Conservation (phyloP, 2,113 vertebrate species). For the Anolis sagrei region DNA sequence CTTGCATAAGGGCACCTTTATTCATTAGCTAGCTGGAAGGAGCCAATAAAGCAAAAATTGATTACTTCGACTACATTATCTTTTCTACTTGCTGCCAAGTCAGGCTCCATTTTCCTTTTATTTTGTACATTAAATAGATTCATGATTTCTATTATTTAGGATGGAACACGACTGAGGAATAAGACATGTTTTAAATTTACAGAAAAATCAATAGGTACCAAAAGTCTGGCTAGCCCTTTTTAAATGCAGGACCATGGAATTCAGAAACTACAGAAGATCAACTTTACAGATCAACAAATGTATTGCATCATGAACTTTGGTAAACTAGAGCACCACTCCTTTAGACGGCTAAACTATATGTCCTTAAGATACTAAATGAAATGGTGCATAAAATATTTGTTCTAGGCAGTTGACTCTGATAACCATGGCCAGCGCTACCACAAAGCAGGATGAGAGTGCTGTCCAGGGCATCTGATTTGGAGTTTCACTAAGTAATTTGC, state of each 20-base stretch:
- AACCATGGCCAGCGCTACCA: not conserved
- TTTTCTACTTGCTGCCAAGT: constrained; percentile 56
- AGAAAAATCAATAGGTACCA: constrained; percentile 52
- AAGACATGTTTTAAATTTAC: constrained; percentile 51
- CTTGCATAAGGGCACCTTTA: constrained; percentile 53
- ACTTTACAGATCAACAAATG: not conserved
- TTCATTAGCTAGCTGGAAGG: constrained; percentile 57
- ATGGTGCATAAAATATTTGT: no score
- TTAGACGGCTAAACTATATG: no score
- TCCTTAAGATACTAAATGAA: no score
- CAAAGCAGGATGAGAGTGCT: not conserved
- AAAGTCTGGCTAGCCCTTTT: constrained; percentile 21
- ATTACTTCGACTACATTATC: constrained; percentile 66
- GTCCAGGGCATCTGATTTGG: not conserved
- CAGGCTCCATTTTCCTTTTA: constrained; percentile 47
- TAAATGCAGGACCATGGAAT: not conserved
- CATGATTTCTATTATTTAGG: constrained; percentile 55
- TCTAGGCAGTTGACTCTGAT: not conserved
- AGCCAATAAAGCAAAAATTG: constrained; percentile 64
- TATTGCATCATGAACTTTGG: not conserved
- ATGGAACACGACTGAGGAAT: constrained; percentile 40
- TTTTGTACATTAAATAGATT: constrained; percentile 54
- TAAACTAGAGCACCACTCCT: not conserved
- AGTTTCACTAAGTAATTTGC: not conserved
- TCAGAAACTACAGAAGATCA: not conserved